Percentiles rank a stretch among this genome's conserved stretches.
Conservation (phyloP, 2,113 vertebrate species). For the Chunga burmeisteri region DNA sequence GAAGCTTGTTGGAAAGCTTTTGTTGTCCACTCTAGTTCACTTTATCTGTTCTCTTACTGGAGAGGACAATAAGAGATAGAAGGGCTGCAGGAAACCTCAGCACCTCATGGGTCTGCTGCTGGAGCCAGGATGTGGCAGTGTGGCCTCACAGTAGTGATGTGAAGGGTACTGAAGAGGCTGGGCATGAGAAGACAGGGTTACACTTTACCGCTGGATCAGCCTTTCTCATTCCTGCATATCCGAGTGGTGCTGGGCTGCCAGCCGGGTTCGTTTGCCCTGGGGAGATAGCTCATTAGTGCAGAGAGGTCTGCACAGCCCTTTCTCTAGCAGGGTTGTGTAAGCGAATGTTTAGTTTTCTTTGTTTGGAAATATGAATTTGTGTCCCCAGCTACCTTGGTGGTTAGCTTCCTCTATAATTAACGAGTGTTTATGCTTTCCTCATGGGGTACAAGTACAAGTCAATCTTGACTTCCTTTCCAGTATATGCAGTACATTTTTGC, state of each 20-base stretch:
- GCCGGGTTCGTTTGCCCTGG: background rate
- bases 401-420: slow-evolving; percentile 50
- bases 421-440: slow-evolving; percentile 17
- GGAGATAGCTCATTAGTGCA: background rate
- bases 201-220: fast-evolving
- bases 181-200: background rate
- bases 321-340: background rate
- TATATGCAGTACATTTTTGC: background rate
- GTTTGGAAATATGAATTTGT: slow-evolving; percentile 25
- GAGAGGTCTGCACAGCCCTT: background rate
- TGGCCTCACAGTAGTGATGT: fast-evolving
- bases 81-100: background rate
- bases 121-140: background rate
- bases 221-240: background rate
- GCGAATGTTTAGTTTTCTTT: background rate
- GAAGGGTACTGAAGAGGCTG: background rate
- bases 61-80: background rate
- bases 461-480: slow-evolving; percentile 17
- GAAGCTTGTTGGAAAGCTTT: background rate
- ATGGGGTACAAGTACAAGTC: slow-evolving; percentile 1
- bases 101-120: background rate
- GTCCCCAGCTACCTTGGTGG: background rate
- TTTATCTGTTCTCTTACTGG: background rate
- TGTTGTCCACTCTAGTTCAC: background rate
- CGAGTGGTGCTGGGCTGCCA: fast-evolving